These are phyloP conservation scores for Mola mola DNA, from an alignment of 2,113 vertebrate species.

Conservation along the genomic window DNA sequence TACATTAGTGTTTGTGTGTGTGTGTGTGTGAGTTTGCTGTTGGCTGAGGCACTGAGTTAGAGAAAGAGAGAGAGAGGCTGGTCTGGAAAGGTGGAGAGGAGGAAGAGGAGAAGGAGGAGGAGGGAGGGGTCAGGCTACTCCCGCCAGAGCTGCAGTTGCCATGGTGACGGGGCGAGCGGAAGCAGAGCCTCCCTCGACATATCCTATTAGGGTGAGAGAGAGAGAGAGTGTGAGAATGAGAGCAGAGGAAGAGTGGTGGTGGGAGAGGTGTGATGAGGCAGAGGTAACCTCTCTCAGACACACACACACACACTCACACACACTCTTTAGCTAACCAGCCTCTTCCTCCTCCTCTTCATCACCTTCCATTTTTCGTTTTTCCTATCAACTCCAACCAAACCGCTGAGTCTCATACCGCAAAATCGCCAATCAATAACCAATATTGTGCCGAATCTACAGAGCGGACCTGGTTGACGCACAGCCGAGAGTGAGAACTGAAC, in stretches of 20 bases:
- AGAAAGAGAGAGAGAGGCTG: slow-evolving; percentile 27
- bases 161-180: slow-evolving; percentile 78
- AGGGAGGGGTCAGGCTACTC: slow-evolving; percentile 74
- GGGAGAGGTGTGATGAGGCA: slow-evolving; percentile 5
- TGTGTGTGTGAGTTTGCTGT: slow-evolving; percentile 23
- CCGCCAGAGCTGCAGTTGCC: slow-evolving; percentile 80
- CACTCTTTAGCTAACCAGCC: no score
- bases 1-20: slow-evolving; percentile 48
- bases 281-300: neutral
- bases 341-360: no score
- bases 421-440: no score
- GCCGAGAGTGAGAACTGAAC: no score
- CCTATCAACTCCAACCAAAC: no score
- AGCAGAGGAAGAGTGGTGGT: slow-evolving; percentile 3
- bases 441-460: no score
- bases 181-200: slow-evolving; percentile 80
- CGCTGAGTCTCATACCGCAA: no score
- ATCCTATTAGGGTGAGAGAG: slow-evolving; percentile 74
- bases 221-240: slow-evolving; percentile 6
- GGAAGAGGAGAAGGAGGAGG: neutral
- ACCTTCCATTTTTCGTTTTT: no score
- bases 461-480: no score
- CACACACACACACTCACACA: no score
- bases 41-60: slow-evolving; percentile 62
- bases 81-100: slow-evolving; percentile 63